These are phyloP conservation scores for Mamestra brassicae DNA, from an alignment of 2,888 invertebrate species.

Conservation along the genomic window DNA sequence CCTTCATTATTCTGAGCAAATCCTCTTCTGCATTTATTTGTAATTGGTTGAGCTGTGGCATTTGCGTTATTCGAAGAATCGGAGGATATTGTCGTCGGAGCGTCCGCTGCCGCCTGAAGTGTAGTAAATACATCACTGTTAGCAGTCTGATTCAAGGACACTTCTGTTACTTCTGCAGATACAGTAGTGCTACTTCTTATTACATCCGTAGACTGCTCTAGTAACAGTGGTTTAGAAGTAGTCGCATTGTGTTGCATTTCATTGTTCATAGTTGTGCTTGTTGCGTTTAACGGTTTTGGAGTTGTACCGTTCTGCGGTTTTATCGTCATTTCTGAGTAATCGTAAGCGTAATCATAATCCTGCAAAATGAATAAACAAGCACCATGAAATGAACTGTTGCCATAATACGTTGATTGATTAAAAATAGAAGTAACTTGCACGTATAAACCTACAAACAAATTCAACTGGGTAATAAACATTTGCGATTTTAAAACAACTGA, in stretches of 20 bases:
- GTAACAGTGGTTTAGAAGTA: conserved; percentile 54
- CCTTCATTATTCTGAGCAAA: conserved; percentile 83
- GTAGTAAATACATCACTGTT: conserved; percentile 47
- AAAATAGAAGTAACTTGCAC: not conserved
- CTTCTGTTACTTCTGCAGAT: conserved; percentile 59
- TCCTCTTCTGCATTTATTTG: conserved; percentile 82
- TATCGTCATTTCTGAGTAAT: conserved; percentile 93
- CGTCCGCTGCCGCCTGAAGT: conserved; percentile 35
- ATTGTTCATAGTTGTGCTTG: conserved; percentile 67
- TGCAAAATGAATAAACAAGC: conserved; percentile 77
- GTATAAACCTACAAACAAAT: not conserved
- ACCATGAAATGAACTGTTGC: conserved; percentile 37
- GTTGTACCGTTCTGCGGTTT: conserved; percentile 91
- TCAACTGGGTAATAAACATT: not conserved
- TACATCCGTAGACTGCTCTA: conserved; percentile 64
- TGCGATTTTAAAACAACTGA: not conserved
- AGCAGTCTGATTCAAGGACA: conserved; percentile 26
- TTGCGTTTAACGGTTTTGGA: conserved; percentile 81
- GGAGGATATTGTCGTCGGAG: conserved; percentile 44
- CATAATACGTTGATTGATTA: not conserved
- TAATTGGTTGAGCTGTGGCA: conserved; percentile 41
- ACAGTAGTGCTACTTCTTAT: conserved; percentile 62
- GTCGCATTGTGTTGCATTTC: conserved; percentile 71
- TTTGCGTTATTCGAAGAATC: conserved; percentile 51
- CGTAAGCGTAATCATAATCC: conserved; percentile 94